Percentiles rank a stretch among this genome's conserved stretches.
Conservation (phyloP, 2,113 vertebrate species). For the Caloenas nicobarica region DNA sequence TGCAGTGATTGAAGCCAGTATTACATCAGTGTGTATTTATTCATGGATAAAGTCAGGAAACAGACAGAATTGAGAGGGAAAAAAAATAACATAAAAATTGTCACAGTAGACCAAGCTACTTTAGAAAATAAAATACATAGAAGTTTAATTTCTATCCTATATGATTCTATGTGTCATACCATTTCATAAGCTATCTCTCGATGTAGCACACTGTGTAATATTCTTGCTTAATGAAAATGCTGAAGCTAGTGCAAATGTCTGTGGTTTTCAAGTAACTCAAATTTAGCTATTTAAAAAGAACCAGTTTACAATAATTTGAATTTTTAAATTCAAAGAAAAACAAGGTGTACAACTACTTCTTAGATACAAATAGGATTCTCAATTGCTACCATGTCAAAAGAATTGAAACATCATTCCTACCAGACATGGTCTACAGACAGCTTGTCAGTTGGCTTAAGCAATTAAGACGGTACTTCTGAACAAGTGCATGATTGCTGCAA, state of each 20-base stretch:
- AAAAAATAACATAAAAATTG: not conserved
- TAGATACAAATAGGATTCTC: not conserved
- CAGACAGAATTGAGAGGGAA: not conserved
- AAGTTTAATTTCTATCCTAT: not conserved
- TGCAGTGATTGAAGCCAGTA: not conserved
- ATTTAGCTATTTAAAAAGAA: not conserved
- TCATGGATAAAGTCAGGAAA: not conserved
- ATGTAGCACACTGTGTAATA: not conserved
- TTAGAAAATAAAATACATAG: not conserved
- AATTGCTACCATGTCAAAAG: not conserved
- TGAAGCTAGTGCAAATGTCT: not conserved
- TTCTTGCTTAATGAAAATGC: not conserved
- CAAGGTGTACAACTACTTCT: not conserved
- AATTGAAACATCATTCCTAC: not conserved
- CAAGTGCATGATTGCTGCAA: not conserved
- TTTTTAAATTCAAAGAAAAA: not conserved
- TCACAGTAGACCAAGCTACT: not conserved
- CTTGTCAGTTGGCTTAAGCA: not conserved
- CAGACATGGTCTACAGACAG: not conserved
- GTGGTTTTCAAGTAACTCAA: not conserved
- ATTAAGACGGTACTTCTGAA: not conserved
- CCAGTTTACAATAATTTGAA: not conserved
- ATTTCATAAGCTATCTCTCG: not conserved
- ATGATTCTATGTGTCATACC: not conserved
- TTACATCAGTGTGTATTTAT: not conserved